A percentile compares a stretch with the other conserved stretches of the same genome.
Evolutionary conservation across 2,113 vertebrate genomes (phyloP).

Genomic region (Nesogale talazaci): DNA sequence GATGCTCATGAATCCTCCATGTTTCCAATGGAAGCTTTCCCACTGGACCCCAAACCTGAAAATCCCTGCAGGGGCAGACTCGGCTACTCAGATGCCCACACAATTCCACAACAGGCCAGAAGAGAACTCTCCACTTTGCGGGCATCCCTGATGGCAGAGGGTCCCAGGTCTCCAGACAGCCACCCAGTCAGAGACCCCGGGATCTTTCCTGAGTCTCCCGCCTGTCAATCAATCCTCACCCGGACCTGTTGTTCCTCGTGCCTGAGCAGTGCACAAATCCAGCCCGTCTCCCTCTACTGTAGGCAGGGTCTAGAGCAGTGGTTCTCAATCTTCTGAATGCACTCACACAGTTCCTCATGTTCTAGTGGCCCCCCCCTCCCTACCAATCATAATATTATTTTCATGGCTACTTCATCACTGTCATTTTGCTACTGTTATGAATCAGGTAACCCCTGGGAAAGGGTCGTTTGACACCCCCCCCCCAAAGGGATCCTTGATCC

Average conservation of each 20-base stretch:
- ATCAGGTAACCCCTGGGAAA: too few species aligned
- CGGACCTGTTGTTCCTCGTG: constrained; percentile 3
- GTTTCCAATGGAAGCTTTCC: background rate
- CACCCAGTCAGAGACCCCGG: background rate
- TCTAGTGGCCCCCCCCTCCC: too few species aligned
- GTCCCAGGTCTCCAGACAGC: background rate
- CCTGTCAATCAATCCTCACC: background rate
- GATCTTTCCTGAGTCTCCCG: background rate
- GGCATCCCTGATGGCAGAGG: background rate
- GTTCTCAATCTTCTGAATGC: too few species aligned
- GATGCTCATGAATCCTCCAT: background rate
- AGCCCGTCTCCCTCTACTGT: background rate
- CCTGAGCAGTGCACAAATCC: background rate
- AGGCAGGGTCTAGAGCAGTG: too few species aligned
- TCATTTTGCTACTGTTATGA: too few species aligned
- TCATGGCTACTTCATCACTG: too few species aligned
- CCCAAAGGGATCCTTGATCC: too few species aligned
- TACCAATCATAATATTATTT: too few species aligned
- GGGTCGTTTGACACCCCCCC: background rate
- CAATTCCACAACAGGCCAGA: background rate
- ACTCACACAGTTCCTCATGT: too few species aligned
- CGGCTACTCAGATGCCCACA: background rate
- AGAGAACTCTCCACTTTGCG: background rate
- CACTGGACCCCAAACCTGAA: background rate
- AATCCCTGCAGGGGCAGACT: background rate